Conservation (phyloP, 2,797 vertebrate genomes). For the Acanthurus tractus region DNA sequence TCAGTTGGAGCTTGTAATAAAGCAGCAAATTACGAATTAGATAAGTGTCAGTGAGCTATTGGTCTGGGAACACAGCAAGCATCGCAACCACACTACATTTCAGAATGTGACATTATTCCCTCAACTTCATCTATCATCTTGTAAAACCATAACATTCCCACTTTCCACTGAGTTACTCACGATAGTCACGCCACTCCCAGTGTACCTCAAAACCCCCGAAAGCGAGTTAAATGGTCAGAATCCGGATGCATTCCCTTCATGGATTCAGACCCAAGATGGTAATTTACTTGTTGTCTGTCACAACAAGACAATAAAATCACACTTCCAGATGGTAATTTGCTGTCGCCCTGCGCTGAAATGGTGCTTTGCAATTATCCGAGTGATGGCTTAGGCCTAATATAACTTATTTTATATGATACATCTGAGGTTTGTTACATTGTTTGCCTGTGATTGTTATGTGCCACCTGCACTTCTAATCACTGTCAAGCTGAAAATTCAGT, state of each 20-base stretch:
- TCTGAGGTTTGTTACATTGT: slow-evolving; percentile 14
- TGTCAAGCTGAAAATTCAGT: slow-evolving; percentile 6
- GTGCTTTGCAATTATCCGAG: slow-evolving; percentile 39
- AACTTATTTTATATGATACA: slow-evolving; percentile 4
- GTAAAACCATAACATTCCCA: slow-evolving; percentile 62
- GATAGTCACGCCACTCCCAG: slow-evolving; percentile 20
- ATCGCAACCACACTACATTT: slow-evolving; percentile 61
- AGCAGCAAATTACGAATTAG: slow-evolving; percentile 71
- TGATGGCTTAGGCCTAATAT: slow-evolving; percentile 15
- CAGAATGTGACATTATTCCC: slow-evolving; percentile 68
- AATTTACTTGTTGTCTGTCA: slow-evolving; percentile 66
- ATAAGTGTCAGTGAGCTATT: slow-evolving; percentile 76
- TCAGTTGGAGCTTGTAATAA: slow-evolving; percentile 61
- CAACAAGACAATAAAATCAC: slow-evolving; percentile 63
- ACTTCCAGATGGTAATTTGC: slow-evolving; percentile 37
- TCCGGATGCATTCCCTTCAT: slow-evolving; percentile 46
- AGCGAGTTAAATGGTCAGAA: slow-evolving; percentile 59
- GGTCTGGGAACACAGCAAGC: slow-evolving; percentile 70
- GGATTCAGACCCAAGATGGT: slow-evolving; percentile 35
- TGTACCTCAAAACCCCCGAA: slow-evolving; percentile 50
- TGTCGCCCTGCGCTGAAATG: slow-evolving; percentile 16
- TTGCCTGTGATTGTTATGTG: slow-evolving; percentile 6
- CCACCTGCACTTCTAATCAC: slow-evolving; percentile 42
- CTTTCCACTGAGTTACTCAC: slow-evolving; percentile 58
- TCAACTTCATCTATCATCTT: slow-evolving; percentile 65